Base-by-base conservation (phyloP, 2,113 vertebrate genomes). In the Tragelaphus scriptus region DNA sequence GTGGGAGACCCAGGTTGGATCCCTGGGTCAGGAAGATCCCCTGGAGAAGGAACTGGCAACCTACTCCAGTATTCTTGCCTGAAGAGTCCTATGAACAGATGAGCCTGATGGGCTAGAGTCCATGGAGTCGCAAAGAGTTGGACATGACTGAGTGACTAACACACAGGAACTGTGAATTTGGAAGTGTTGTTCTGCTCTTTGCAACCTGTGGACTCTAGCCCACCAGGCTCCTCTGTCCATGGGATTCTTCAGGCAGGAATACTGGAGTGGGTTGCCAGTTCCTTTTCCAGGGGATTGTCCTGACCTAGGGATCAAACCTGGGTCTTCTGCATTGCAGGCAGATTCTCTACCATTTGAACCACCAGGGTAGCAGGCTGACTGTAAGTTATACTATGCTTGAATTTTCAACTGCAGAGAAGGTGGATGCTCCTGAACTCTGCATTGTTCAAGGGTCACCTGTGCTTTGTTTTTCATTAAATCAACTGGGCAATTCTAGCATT, bases 401-500 rank as follows among this genome's bases (percentile, higher is more conserved):
- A 26, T 56, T 56, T 84, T 84, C 32, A 84, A 10, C 53, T 36
- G 32, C 53, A 56, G 53, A 55, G 21, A 84, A 23, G 21, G 53
- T 84, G 23, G 53, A 84, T 7, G 13, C 21, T n/a, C 32, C 21
- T 56, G 9, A 81, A n/a, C 81, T 55, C 53, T 15, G 12, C n/a
- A 4, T 56, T 40, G 53, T 84, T 56, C 53, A 56, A 23, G 53
- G 53, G n/a, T 26, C 81, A 84, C 2, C 32, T 84, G 6, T 84
- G 89, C 91, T 89, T 98, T 97, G 63, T 77, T 97, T 98, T 98
- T 87, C 95, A 51, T 94, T 88, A 95, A 98, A 94, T 88, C 82
- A 98, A 5, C 21, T 49, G 91, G 89, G 92, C 65, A 81, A 17
- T 85, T 97, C 88, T 65, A 97, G 40, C 61, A 88, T 97, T 81